Conservation (phyloP, 2,113 vertebrate genomes). For the Porphyrio hochstetteri region DNA sequence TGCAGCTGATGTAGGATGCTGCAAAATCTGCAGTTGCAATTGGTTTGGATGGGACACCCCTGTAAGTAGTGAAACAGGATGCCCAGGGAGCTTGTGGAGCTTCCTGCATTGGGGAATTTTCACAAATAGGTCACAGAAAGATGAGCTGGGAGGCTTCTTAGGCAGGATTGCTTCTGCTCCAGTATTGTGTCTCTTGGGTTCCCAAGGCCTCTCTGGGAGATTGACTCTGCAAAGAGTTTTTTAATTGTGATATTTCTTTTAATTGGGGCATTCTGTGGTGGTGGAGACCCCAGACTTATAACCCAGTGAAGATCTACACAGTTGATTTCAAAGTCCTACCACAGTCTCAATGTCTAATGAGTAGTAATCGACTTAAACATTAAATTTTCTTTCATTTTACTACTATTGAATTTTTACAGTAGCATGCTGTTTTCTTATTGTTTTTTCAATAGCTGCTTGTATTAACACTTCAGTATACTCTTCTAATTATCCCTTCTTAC, state of each 20-base stretch:
- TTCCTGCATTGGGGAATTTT: not conserved
- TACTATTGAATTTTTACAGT: not conserved
- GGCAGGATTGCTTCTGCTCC: not conserved
- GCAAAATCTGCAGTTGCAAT: not conserved
- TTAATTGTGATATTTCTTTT: not conserved
- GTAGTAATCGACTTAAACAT: not conserved
- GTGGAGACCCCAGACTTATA: not conserved
- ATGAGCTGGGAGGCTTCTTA: not conserved
- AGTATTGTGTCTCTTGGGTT: not conserved
- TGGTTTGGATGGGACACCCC: not conserved
- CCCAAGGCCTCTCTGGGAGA: not conserved
- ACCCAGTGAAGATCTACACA: not conserved
- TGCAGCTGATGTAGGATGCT: not conserved
- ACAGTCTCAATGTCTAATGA: not conserved
- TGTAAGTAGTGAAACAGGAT: not conserved
- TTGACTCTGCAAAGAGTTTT: not conserved
- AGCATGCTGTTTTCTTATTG: not conserved
- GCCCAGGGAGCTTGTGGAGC: not conserved
- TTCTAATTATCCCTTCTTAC: not conserved
- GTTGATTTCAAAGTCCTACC: not conserved
- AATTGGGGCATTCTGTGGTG: not conserved
- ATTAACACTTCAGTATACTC: not conserved
- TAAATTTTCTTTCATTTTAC: not conserved
- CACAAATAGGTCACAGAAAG: conserved; percentile 32
- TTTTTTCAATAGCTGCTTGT: not conserved